A percentile compares a stretch with the other conserved stretches of the same genome.
phyloP scores from a whole-genome alignment of 2,888 invertebrate genomes.

The Parelbella ahira region DNA sequence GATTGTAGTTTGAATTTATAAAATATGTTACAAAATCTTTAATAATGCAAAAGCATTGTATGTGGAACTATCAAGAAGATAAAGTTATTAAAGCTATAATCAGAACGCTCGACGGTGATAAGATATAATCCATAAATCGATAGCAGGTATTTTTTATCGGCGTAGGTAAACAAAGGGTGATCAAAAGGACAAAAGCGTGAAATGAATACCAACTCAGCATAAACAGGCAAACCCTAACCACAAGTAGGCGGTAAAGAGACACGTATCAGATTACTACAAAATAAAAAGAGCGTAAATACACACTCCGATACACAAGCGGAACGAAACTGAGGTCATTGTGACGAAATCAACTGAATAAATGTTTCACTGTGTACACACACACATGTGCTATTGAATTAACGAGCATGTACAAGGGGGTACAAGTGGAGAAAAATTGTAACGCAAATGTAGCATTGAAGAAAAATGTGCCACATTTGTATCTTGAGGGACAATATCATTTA shows the following conservation, averaged over 20 bases:
- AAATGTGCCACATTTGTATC: not conserved
- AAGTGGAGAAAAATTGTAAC: constrained; percentile 10
- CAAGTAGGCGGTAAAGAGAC: constrained; percentile 42
- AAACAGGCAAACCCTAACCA: constrained; percentile 41
- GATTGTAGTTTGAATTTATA: constrained; percentile 7
- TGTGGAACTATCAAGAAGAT: constrained; percentile 27
- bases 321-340: constrained; percentile 51
- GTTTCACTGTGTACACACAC: constrained; percentile 9
- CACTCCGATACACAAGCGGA: constrained; percentile 59
- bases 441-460: not conserved
- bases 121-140: constrained; percentile 42
- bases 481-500: not conserved
- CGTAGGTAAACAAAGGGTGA: constrained; percentile 33
- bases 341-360: constrained; percentile 40
- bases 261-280: constrained; percentile 53
- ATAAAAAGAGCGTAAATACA: constrained; percentile 61
- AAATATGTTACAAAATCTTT: constrained; percentile 22
- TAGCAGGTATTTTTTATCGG: constrained; percentile 32
- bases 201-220: constrained; percentile 35
- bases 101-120: constrained; percentile 28
- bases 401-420: constrained; percentile 2
- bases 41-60: constrained; percentile 27
- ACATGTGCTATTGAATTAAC: constrained; percentile 13
- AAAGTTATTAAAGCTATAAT: constrained; percentile 28
- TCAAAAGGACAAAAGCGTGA: constrained; percentile 39